Base-by-base conservation (phyloP, 2,888 invertebrate genomes). In the Scaeva pyrastri region DNA sequence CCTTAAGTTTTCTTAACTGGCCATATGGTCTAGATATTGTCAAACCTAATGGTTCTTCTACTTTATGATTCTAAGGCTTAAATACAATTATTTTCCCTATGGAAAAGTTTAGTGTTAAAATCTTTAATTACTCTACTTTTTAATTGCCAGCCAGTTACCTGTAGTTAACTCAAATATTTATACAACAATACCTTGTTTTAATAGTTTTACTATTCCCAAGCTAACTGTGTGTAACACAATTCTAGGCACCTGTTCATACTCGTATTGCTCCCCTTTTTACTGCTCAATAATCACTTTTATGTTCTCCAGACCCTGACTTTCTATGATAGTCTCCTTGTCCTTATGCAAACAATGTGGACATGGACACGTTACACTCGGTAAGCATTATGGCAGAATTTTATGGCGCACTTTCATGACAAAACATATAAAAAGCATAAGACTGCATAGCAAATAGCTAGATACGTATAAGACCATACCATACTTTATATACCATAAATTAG, bases 341-440 rank as follows among this genome's bases (percentile, higher is more conserved):
- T 26, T 2, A 43, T 2, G n/a, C 14, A 43, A 62, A 26, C 31
- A 48, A 43, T 45, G 36, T 39, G 31, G 8, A 26, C n/a, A 14
- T 23, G 16, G 26, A 66, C 48, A 36, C 19, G 52, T 62, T 31
- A 11, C 41, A 52, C 74, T 62, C 21, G 16, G 8, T 31, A 64
- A 62, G 41, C 23, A 64, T 43, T 31, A 43, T 62, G 16, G 41
- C 21, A 62, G 62, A 7, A 31, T 31, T 74, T 62, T 74, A 55
- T 36, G 62, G 16, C 50, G 26, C 41, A 62, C 66, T 66, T 31
- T 8, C 48, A 19, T 48, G 12, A n/a, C 3, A 19, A 36, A 2
- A 12, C 43, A n/a, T 52, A n/a, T 23, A 43, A 14, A 43, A 10
- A 31, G 31, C 31, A 31, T 31, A 31, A 31, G 31, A 31, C 19